phyloP scores from a whole-genome alignment of 2,113 vertebrate genomes.

The Prietella phreatophila region DNA sequence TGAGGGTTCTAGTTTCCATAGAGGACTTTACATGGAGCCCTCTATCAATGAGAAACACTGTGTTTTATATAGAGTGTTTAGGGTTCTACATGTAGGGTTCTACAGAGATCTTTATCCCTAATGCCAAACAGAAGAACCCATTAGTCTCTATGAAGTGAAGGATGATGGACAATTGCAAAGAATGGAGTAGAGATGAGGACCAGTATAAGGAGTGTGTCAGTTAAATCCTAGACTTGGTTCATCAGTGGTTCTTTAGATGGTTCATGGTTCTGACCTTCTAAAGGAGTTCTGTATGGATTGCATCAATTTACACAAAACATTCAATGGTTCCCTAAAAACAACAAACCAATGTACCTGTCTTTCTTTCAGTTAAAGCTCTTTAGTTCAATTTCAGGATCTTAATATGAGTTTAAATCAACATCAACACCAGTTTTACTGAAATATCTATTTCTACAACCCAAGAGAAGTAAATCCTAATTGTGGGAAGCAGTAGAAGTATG shows the following conservation, averaged over 20 bases:
- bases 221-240: background rate
- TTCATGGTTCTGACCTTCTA: background rate
- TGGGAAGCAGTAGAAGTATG: conserved; percentile 1
- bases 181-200: background rate
- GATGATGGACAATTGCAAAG: background rate
- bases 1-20: background rate
- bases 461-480: background rate
- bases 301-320: background rate
- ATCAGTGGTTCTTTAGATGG: background rate
- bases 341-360: background rate
- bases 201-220: background rate
- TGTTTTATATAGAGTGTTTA: background rate
- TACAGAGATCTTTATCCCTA: background rate
- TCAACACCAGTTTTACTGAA: background rate
- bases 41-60: background rate
- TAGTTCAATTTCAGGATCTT: background rate
- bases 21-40: background rate
- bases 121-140: background rate
- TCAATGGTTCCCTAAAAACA: background rate
- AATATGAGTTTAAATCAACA: background rate
- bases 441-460: background rate
- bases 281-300: background rate
- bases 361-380: background rate
- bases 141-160: background rate
- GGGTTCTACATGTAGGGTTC: background rate